A percentile compares a stretch with the other conserved stretches of the same genome.
Conservation (phyloP, 2,888 invertebrate genomes). For the Erebia ligea region DNA sequence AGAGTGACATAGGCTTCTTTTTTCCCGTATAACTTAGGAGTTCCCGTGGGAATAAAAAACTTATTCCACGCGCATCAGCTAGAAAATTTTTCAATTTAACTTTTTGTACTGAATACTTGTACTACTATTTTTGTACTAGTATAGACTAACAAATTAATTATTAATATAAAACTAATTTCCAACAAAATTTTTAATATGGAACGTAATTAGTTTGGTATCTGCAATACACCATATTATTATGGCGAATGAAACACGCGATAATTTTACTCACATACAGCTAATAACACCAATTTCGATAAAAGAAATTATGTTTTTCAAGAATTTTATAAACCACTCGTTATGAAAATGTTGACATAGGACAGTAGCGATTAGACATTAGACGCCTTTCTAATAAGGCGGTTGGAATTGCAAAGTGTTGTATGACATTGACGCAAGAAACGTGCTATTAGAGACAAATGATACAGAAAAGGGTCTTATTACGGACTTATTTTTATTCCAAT, state of each 20-base stretch:
- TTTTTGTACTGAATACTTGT: no score
- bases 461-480: constrained; percentile 13
- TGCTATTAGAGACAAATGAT: constrained; percentile 41
- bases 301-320: not conserved
- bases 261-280: not conserved
- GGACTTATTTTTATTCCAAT: constrained; percentile 26
- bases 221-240: not conserved
- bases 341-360: constrained; percentile 48
- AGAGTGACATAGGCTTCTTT: no score
- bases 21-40: no score
- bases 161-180: not conserved
- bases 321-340: constrained; percentile 36
- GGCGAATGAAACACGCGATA: not conserved
- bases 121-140: no score
- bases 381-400: constrained; percentile 37
- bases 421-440: constrained; percentile 41
- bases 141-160: not conserved
- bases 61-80: no score
- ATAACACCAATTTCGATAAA: not conserved
- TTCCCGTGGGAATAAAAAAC: no score
- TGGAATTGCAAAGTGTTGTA: constrained; percentile 33
- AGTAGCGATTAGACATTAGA: constrained; percentile 33
- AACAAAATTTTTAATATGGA: no score
- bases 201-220: no score
- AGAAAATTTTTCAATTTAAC: no score